A percentile compares a stretch with the other conserved stretches of the same genome.
Conservation (phyloP, 2,113 vertebrate genomes). For the Mohoua ochrocephala region DNA sequence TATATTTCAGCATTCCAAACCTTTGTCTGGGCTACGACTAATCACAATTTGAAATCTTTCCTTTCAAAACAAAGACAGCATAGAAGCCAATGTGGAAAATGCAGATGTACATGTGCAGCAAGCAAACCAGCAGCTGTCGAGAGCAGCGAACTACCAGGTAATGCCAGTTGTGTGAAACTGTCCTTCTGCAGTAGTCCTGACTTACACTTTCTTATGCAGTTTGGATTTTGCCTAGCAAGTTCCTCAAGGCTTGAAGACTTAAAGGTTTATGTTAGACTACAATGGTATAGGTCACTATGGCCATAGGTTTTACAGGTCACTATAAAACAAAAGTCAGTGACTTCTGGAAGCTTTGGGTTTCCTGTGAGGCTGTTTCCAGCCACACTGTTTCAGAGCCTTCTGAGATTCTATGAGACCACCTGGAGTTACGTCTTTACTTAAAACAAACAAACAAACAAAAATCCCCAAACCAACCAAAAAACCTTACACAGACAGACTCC, state of each 20-base stretch:
- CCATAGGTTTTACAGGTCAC: not conserved
- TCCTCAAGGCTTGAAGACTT: not conserved
- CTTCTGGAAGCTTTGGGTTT: not conserved
- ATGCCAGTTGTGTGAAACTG: not conserved
- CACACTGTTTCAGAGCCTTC: not conserved
- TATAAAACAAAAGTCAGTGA: not conserved
- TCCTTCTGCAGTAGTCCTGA: not conserved
- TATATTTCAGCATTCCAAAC: not conserved
- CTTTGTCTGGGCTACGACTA: not conserved
- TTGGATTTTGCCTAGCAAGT: not conserved
- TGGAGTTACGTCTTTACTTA: not conserved
- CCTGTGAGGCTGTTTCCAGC: not conserved
- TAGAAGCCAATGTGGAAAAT: constrained; percentile 95
- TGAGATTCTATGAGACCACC: not conserved
- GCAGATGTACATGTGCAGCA: constrained; percentile 85
- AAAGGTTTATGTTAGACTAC: not conserved
- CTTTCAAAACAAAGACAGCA: constrained; percentile 84
- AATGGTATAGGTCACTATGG: too few species aligned
- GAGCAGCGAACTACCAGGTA: constrained; percentile 91
- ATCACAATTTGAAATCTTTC: not conserved
- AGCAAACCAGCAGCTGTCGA: constrained; percentile 87
- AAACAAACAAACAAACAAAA: not conserved
- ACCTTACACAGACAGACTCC: not conserved
- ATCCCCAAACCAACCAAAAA: not conserved
- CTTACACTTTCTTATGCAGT: not conserved